Conservation (phyloP, 2,797 vertebrate species). For the Galaxias olidus region DNA sequence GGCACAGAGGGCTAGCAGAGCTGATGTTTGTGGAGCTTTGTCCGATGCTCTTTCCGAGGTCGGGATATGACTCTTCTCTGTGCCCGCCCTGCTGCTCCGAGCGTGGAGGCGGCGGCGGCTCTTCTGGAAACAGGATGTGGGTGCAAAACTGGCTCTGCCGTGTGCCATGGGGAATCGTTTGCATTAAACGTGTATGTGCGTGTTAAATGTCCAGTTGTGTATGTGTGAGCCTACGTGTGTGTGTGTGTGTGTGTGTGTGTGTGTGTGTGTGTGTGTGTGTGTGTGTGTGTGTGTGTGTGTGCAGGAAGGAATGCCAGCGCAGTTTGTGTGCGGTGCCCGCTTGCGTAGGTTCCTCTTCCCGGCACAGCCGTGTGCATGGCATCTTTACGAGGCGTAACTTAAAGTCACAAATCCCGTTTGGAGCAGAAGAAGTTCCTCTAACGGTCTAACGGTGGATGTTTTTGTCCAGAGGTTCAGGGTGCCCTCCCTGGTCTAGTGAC, state of each 20-base stretch:
- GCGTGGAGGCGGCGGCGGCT: conserved; percentile 58
- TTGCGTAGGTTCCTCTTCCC: conserved; percentile 63
- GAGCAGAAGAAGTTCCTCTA: too few relatives aligned
- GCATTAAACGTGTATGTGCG: conserved; percentile 48
- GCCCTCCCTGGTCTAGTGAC: too few relatives aligned
- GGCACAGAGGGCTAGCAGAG: too few relatives aligned
- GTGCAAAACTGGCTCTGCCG: conserved; percentile 63
- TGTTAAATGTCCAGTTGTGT: conserved; percentile 31
- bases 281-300: conserved; percentile 1
- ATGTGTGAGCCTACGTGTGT: conserved; percentile 7
- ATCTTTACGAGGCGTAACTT: too few relatives aligned
- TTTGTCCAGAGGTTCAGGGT: too few relatives aligned
- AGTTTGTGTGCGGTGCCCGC: conserved; percentile 10
- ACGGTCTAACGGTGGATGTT: conserved; percentile 53
- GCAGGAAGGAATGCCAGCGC: conserved; percentile 14
- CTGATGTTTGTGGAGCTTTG: too few relatives aligned
- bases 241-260: conserved; percentile 15
- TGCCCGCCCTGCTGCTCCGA: conserved; percentile 29
- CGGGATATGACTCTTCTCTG: conserved; percentile 31
- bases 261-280: conserved; percentile 16
- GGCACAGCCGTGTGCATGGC: conserved; percentile 56
- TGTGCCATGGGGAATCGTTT: conserved; percentile 67
- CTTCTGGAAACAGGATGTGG: conserved; percentile 74
- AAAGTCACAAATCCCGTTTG: too few relatives aligned
- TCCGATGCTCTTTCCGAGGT: too few relatives aligned